These are phyloP conservation scores for Lucifuga dentata DNA, from an alignment of 2,113 vertebrate species.

Conservation along the genomic window DNA sequence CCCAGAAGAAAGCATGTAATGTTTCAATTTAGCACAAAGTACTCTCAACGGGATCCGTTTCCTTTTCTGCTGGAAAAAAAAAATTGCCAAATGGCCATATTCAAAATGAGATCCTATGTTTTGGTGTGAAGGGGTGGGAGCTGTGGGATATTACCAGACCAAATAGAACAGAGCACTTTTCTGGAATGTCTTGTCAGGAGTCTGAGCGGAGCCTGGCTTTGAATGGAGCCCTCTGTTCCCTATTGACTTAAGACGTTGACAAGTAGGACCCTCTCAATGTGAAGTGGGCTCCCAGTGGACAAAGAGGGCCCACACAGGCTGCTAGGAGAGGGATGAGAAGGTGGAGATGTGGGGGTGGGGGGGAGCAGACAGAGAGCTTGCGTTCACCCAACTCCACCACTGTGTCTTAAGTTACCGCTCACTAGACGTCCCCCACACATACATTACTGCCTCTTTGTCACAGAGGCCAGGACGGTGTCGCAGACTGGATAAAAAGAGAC, in stretches of 20 bases:
- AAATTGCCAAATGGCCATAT: slow-evolving; percentile 52
- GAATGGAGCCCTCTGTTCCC: slow-evolving; percentile 78
- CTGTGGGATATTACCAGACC: slow-evolving; percentile 59
- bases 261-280: slow-evolving; percentile 78
- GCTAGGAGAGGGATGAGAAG: slow-evolving; percentile 60
- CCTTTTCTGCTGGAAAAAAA: slow-evolving; percentile 38
- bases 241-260: slow-evolving; percentile 79
- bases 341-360: slow-evolving; percentile 52
- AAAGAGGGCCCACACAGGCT: slow-evolving; percentile 78
- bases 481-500: slow-evolving; percentile 45
- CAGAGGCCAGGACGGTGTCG: slow-evolving; percentile 31
- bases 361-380: slow-evolving; percentile 54
- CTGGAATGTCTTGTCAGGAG: slow-evolving; percentile 76
- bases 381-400: slow-evolving; percentile 60
- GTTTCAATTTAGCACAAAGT: slow-evolving; percentile 49
- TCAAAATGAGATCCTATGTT: slow-evolving; percentile 55
- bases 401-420: slow-evolving; percentile 74
- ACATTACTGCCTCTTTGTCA: slow-evolving; percentile 64
- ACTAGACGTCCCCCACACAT: slow-evolving; percentile 52
- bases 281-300: slow-evolving; percentile 76
- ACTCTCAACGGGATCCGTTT: slow-evolving; percentile 43
- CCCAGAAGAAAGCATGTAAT: slow-evolving; percentile 45
- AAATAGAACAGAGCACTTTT: slow-evolving; percentile 58
- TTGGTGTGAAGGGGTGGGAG: slow-evolving; percentile 28
- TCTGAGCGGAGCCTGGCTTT: slow-evolving; percentile 59